These are phyloP conservation scores for Meleagris gallopavo DNA, from an alignment of 2,113 vertebrate species.

Conservation along the genomic window DNA sequence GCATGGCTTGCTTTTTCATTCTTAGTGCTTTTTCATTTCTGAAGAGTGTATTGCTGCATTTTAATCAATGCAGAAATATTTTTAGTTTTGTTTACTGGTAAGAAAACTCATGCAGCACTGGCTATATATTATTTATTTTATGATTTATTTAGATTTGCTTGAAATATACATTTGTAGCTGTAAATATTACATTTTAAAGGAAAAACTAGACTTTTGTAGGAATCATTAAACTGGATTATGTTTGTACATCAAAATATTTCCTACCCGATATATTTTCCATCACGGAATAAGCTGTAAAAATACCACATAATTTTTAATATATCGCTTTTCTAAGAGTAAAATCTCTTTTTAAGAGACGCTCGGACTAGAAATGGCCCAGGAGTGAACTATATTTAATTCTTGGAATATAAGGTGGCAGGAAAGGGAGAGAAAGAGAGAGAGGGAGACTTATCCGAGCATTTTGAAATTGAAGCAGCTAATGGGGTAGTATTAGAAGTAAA, in stretches of 20 bases:
- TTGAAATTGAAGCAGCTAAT: conserved; percentile 56
- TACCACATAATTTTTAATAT: neutral
- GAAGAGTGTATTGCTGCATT: neutral
- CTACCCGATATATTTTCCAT: neutral
- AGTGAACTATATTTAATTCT: conserved; percentile 35
- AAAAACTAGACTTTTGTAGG: neutral
- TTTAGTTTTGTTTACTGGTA: neutral
- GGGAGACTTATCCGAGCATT: conserved; percentile 5
- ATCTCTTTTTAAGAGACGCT: neutral
- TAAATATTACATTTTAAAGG: neutral
- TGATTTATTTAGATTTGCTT: neutral
- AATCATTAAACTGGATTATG: neutral
- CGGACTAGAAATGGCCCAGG: neutral
- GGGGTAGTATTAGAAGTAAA: conserved; percentile 53
- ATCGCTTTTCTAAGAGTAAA: neutral
- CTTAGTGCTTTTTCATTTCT: neutral
- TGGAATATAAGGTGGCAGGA: neutral
- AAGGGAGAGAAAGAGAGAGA: neutral
- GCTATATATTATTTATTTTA: neutral
- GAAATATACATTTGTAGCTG: neutral
- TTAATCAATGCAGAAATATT: neutral
- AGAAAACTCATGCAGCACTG: neutral
- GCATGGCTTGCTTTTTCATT: neutral
- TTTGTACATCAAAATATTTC: neutral
- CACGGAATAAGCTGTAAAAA: conserved; percentile 6